Base-by-base conservation (phyloP, 2,888 invertebrate genomes). In the Chorisops tibialis region DNA sequence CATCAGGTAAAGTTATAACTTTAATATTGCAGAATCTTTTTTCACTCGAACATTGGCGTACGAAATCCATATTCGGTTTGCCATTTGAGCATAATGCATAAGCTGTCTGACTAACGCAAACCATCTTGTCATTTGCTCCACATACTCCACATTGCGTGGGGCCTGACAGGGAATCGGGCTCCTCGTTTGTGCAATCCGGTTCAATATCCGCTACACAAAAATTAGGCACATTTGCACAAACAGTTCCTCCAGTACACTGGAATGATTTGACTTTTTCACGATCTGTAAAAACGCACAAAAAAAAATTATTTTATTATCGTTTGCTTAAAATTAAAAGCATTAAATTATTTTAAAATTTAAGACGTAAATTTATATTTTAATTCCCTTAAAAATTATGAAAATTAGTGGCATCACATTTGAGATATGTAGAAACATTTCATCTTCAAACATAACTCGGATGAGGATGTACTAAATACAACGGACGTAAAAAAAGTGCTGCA, bases 21-120 rank as follows among this genome's bases (percentile, higher is more conserved):
- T n/a, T n/a, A n/a, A 39, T 24, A 12, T 45, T 58, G 47, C 58
- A 58, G 18, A 18, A 58, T 18, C 45, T 43, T 5, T 24, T 58
- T 5, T 19, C 4, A 2, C 1, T n/a, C n/a, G 45, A 18, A 19
- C 59, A 59, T 30, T 24, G 18, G 11, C 37, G 45, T 59, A 12
- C 30, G 9, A 48, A 19, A 12, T 19, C 14, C 11, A 19, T 18
- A 21, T n/a, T 11, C 9, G 45, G 4, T 22, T 18, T 19, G 4
- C 16, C 48, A 48, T 48, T 21, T 9, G 14, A 24, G 22, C 59
- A 59, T n/a, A 59, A 11, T 2, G 59, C 37, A 48, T 48, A 59
- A 38, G 47, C 30, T 4, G 47, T 59, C 6, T 37, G 12, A 14
- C 59, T 59, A 5, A 47, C 48, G 16, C 59, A 59, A n/a, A 38